Evolutionary conservation across 2,888 invertebrate genomes (phyloP).

Genomic region (Clanis bilineata): DNA sequence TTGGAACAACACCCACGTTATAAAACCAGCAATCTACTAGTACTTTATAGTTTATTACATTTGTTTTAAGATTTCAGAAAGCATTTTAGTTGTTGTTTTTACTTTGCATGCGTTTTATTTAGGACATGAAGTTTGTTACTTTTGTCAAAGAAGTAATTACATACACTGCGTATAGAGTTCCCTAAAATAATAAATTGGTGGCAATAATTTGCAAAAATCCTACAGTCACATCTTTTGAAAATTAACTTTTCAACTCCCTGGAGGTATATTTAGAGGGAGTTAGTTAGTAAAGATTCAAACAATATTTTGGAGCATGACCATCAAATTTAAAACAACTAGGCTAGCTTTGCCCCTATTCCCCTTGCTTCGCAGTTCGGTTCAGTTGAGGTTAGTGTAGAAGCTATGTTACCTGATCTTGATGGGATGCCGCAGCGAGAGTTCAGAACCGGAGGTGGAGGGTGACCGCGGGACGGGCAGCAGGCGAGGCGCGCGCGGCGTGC

Average conservation of each 20-base stretch:
- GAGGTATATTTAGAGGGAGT: too few relatives aligned
- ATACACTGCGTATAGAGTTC: background rate
- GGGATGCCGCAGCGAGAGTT: conserved; percentile 65
- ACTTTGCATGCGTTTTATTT: background rate
- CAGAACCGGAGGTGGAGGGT: conserved; percentile 70
- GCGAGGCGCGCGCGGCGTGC: conserved; percentile 69
- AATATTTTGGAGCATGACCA: too few relatives aligned
- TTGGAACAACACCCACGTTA: conserved; percentile 49
- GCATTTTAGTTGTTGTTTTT: background rate
- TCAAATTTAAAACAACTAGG: too few relatives aligned
- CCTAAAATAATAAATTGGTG: background rate
- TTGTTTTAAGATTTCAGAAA: background rate
- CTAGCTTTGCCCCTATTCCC: too few relatives aligned
- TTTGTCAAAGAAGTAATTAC: background rate
- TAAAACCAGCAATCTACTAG: background rate
- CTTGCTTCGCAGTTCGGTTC: too few relatives aligned
- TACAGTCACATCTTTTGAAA: too few relatives aligned
- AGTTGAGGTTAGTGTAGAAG: background rate
- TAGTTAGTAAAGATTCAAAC: background rate
- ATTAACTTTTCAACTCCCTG: too few relatives aligned
- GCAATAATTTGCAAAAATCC: too few relatives aligned
- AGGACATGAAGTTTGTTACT: background rate
- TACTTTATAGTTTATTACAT: background rate
- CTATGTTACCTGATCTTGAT: conserved; percentile 66
- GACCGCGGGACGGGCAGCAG: conserved; percentile 57